Base-by-base conservation (phyloP, 30 jellyfish, hydroid and myxozoan species). In the Pseudorhiza aurosa region DNA sequence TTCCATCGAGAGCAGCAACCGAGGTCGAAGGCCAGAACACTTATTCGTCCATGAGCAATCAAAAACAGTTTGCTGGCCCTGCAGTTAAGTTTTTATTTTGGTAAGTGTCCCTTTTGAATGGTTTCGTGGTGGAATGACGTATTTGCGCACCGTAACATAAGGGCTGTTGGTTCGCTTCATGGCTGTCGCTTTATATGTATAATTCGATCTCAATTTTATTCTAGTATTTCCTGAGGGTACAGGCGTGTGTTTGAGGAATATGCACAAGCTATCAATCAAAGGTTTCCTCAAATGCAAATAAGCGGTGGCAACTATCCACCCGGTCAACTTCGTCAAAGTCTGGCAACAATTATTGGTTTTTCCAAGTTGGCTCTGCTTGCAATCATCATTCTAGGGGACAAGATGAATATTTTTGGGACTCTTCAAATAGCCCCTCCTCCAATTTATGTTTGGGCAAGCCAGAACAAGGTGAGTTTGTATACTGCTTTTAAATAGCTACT, bases 181-280 rank as follows among this genome's bases (percentile, higher is more conserved):
- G n/a, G n/a, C n/a, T n/a, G n/a, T n/a, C n/a, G n/a, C n/a, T n/a
- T n/a, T n/a, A n/a, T n/a, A n/a, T n/a, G n/a, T n/a, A n/a, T n/a
- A n/a, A n/a, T n/a, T n/a, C n/a, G n/a, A n/a, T n/a, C n/a, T n/a
- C n/a, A n/a, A n/a, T 65, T 73, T 43, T 12, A 39, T 72, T 87
- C 40, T 57, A 94, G 99, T 68, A 87, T 87, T 68, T 96, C 97
- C 96, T 94, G 99, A 94, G 99, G 99, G 53, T 94, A 94, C 97
- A 65, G 85, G 39, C 88, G 96, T 57, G 99, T 88, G 78, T 94
- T 94, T 87, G 99, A 94, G 99, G 99, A 94, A 58, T 94, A 94
- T 74, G 99, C 99, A 59, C 81, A 77, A 46, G 91, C 70, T 22
- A 72, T 94, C 15, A 87, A 83, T 19, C 97, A 82, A 96, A 87